Evolutionary conservation across 2,113 vertebrate genomes (phyloP), one percentile per base, ranked within the genome.

Genomic region (Cervus canadensis): DNA sequence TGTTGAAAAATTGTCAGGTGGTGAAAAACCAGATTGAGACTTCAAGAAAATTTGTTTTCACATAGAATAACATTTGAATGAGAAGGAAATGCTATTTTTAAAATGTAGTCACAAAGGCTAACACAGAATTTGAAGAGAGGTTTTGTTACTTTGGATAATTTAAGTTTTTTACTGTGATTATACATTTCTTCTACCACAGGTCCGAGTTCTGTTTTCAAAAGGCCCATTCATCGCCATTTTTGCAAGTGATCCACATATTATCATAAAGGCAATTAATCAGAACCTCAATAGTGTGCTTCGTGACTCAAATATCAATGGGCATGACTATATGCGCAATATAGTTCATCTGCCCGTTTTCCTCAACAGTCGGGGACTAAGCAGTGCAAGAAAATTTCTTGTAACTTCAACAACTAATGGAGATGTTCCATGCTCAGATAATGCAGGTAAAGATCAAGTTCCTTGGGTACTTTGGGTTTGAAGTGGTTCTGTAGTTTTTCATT

Each of bases 211-310:
- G 90, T 99, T 99, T 98, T 99, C 99, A 15, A 99, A 99, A 98
- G 99, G 99, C 28, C 99, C 99, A 0, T 99, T 99, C 96, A 99
- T 99, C 97, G 99, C 99, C 95, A 99, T 99, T 98, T 99, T 99
- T 98, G 99, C 99, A 64, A 99, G 99, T 85, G 99, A 99, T 93
- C 99, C 99, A 1, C 99, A 99, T 95, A 99, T 99, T 76, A 99
- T 99, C 88, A 99, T 99, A 96, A 99, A 99, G 98, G 99, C 99
- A 50, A 99, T 99, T 98, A 99, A 99, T 98, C 99, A 99, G 99
- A 99, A 99, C 98, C 99, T 99, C 90, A 99, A 99, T 97, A 99
- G 99, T 7, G 99, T 99, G 95, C 99, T 99, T 4, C 99, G 99
- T 40, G 99, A 99, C 97, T 99, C 99, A 40, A 99, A 99, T 98